These are phyloP conservation scores for Tachina lurida DNA, from an alignment of 2,888 invertebrate genomes.

Conservation along the genomic window DNA sequence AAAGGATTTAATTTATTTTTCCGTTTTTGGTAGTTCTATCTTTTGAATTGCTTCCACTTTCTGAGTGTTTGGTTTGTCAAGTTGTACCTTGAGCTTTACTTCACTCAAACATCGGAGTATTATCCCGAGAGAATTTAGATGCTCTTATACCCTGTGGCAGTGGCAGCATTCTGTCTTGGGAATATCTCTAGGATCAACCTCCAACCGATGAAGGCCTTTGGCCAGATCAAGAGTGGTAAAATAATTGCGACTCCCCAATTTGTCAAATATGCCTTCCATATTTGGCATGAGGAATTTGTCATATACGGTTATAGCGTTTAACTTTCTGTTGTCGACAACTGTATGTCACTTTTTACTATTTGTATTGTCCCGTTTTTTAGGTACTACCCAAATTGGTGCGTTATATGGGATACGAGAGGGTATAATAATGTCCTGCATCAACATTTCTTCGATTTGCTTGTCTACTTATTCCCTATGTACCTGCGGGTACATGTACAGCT, in stretches of 20 bases:
- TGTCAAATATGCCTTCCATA: constrained; percentile 53
- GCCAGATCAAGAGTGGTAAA: constrained; percentile 65
- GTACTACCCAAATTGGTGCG: constrained; percentile 41
- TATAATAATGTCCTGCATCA: constrained; percentile 71
- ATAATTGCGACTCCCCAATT: constrained; percentile 59
- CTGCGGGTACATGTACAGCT: background rate
- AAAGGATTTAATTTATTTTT: background rate
- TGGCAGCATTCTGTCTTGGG: constrained; percentile 71
- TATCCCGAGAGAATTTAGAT: constrained; percentile 26
- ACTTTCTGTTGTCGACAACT: background rate
- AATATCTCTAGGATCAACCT: constrained; percentile 70
- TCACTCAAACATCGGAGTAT: constrained; percentile 15
- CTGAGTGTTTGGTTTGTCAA: constrained; percentile 29
- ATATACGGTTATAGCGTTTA: background rate
- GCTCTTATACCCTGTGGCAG: constrained; percentile 51
- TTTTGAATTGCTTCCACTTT: constrained; percentile 1
- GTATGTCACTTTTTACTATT: constrained; percentile 39
- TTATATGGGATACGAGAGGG: constrained; percentile 72
- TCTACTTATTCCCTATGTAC: background rate
- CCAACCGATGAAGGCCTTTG: constrained; percentile 70
- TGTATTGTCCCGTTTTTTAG: background rate
- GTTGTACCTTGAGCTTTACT: constrained; percentile 31
- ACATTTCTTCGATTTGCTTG: constrained; percentile 50
- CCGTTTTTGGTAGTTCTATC: background rate
- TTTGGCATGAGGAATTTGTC: constrained; percentile 38